These are phyloP conservation scores for Trachymyrmex cornetzi DNA, from an alignment of 1,140 invertebrate species.

Conservation along the genomic window DNA sequence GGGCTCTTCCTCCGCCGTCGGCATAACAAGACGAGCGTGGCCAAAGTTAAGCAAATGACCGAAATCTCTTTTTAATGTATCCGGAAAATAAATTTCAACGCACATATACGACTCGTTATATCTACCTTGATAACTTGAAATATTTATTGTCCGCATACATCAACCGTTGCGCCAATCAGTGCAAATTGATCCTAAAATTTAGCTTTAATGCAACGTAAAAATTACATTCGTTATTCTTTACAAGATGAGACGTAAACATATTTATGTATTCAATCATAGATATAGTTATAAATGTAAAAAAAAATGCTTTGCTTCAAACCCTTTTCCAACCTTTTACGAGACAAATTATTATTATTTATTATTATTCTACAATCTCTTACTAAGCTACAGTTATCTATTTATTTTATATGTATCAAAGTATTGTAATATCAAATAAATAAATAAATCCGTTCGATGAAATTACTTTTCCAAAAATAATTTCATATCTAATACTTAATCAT, in stretches of 20 bases:
- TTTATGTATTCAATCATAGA: background rate
- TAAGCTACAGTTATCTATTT: background rate
- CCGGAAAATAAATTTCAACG: constrained; percentile 5
- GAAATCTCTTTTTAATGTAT: constrained; percentile 14
- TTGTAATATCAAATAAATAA: background rate
- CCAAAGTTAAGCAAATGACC: constrained; percentile 12
- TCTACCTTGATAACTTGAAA: background rate
- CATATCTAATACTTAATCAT: too few relatives aligned
- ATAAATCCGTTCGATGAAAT: too few relatives aligned
- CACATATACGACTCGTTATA: background rate
- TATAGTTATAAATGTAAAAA: background rate
- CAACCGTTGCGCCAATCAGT: background rate
- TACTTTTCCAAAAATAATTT: too few relatives aligned
- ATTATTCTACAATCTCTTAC: background rate
- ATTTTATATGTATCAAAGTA: background rate
- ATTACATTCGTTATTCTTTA: background rate
- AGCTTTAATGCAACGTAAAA: background rate
- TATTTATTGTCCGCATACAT: background rate
- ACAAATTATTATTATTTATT: constrained; percentile 4
- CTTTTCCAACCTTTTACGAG: background rate
- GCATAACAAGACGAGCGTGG: background rate
- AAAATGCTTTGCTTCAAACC: background rate
- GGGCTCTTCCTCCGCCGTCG: constrained; percentile 50
- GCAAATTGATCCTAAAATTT: background rate
- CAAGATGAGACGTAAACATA: background rate